Evolutionary conservation across 1,140 invertebrate species (phyloP).

Genomic region (Polypedilum vanderplanki): DNA sequence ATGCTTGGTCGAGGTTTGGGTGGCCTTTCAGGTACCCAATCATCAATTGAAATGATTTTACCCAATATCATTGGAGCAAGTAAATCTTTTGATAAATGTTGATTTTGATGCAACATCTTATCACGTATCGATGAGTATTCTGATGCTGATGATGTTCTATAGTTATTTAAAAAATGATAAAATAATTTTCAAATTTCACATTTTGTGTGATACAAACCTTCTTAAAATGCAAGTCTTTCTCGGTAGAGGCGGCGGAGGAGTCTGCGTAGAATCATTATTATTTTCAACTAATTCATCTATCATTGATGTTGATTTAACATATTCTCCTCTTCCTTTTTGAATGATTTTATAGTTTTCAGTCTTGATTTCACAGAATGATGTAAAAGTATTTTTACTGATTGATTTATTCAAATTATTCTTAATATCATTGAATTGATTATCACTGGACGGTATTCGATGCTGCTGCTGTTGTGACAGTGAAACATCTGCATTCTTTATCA

Average conservation of each 20-base stretch:
- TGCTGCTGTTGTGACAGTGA: not conserved
- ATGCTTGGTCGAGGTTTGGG: slow-evolving; percentile 60
- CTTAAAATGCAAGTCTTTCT: slow-evolving; percentile 46
- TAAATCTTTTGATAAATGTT: slow-evolving; percentile 48
- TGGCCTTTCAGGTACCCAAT: slow-evolving; percentile 62
- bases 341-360: slow-evolving; percentile 16
- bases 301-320: no score
- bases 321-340: not conserved
- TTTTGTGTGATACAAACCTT: slow-evolving; percentile 31
- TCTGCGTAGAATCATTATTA: no score
- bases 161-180: not conserved
- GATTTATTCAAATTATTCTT: not conserved
- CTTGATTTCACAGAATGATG: slow-evolving; percentile 25
- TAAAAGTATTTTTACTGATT: not conserved
- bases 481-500: not conserved
- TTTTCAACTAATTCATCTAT: no score
- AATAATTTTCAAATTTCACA: not conserved
- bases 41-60: slow-evolving; percentile 57
- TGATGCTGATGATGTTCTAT: slow-evolving; percentile 38
- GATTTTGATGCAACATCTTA: slow-evolving; percentile 33
- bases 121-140: slow-evolving; percentile 42
- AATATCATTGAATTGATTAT: not conserved
- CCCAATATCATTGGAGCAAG: slow-evolving; percentile 58
- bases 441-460: not conserved
- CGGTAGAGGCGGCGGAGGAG: slow-evolving; percentile 51